These are phyloP conservation scores for Macrotis lagotis DNA, from an alignment of 2,113 vertebrate genomes.

Conservation along the genomic window DNA sequence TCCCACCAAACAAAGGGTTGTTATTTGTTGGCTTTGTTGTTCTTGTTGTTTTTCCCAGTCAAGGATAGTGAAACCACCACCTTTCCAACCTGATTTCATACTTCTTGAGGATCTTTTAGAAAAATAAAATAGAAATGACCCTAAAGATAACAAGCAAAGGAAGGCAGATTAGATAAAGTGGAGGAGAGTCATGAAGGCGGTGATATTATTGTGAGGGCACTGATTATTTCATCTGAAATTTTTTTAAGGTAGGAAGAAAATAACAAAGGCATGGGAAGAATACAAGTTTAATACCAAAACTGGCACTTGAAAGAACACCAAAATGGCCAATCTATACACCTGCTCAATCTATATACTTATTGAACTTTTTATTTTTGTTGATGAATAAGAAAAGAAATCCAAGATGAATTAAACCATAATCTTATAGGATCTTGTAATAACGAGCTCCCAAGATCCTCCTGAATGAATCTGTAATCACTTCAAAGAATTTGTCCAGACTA, in stretches of 20 bases:
- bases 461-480: neutral
- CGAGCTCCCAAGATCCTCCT: neutral
- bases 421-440: neutral
- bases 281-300: neutral
- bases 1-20: too few species aligned
- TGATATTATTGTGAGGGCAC: neutral
- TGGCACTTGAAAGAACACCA: neutral
- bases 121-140: neutral
- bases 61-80: neutral
- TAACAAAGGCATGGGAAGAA: neutral
- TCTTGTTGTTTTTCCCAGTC: neutral
- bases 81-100: neutral
- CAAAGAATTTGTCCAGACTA: neutral
- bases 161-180: neutral
- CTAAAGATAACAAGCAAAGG: neutral
- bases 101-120: neutral
- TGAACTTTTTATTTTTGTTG: neutral
- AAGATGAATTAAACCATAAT: neutral
- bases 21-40: too few species aligned
- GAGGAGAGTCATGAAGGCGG: neutral
- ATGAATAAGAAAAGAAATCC: neutral
- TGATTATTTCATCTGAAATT: neutral
- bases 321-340: neutral
- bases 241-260: neutral
- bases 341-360: too few species aligned